These are phyloP conservation scores for Parnassius mnemosyne DNA, from an alignment of 2,888 invertebrate genomes.

Conservation along the genomic window DNA sequence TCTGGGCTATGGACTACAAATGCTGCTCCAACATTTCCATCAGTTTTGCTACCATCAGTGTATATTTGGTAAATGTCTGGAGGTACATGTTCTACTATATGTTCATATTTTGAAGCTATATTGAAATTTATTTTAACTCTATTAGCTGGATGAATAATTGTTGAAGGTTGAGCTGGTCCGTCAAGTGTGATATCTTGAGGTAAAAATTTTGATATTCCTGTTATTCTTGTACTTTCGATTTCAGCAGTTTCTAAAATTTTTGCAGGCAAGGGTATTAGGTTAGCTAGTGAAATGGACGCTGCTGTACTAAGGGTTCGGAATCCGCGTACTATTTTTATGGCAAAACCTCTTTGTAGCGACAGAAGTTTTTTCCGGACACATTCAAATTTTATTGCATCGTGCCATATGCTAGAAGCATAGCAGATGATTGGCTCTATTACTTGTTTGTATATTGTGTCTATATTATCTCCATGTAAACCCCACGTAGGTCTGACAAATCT, in stretches of 20 bases:
- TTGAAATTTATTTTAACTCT: no score
- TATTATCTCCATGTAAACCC: conserved; percentile 20
- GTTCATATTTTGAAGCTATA: no score
- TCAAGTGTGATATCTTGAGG: no score
- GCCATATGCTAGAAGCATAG: conserved; percentile 26
- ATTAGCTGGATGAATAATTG: no score
- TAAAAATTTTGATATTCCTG: no score
- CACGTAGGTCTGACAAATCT: conserved; percentile 8
- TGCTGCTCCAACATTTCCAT: no score
- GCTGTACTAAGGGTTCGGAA: conserved; percentile 2
- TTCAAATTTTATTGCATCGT: not conserved
- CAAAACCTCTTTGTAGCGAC: conserved; percentile 3
- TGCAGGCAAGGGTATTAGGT: not conserved
- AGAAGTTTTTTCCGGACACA: not conserved
- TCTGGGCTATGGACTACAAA: no score
- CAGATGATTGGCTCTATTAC: conserved; percentile 28
- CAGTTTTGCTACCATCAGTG: no score
- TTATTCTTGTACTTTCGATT: no score
- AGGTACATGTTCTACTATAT: no score
- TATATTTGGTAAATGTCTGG: no score
- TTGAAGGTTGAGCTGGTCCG: no score
- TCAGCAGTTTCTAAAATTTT: not conserved
- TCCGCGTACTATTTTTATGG: not conserved
- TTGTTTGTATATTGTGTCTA: conserved; percentile 23
- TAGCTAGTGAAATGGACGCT: not conserved